phyloP scores from a whole-genome alignment of 37 sponge, comb jelly and placozoan species.

The Spongilla lacustris region DNA sequence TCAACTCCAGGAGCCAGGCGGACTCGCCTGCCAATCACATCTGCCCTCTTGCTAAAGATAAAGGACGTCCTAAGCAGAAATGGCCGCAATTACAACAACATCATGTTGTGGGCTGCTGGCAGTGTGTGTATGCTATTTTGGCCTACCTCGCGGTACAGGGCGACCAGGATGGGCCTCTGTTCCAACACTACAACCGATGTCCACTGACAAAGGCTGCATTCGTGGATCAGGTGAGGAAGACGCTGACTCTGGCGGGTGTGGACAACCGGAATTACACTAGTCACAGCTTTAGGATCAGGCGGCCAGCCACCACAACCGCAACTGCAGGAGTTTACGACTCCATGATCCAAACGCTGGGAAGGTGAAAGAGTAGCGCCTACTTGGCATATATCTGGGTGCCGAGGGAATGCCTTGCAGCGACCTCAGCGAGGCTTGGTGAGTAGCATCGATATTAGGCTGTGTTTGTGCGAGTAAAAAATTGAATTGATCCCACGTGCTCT shows the following conservation, averaged over 20 bases:
- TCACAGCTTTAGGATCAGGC: constrained; percentile 36
- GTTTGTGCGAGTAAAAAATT: too few species aligned
- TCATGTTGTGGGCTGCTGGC: constrained; percentile 40
- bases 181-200: not conserved
- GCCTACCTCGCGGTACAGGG: constrained; percentile 9
- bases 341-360: constrained; percentile 17
- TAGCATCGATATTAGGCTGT: too few species aligned
- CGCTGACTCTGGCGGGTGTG: not conserved
- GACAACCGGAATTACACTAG: not conserved
- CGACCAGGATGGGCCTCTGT: constrained; percentile 8
- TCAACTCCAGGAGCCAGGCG: not conserved
- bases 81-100: not conserved
- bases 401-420: not conserved
- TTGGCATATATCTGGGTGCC: not conserved
- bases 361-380: constrained; percentile 29
- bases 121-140: constrained; percentile 10
- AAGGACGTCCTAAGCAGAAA: not conserved
- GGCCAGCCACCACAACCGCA: constrained; percentile 25
- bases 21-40: constrained; percentile 18
- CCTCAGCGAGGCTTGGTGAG: too few species aligned
- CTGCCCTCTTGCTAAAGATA: not conserved
- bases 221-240: not conserved
- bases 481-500: too few species aligned
- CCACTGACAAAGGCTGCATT: not conserved
- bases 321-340: constrained; percentile 9